phyloP scores from a whole-genome alignment of 2,797 vertebrate species.

The Syndactyla subalaris region DNA sequence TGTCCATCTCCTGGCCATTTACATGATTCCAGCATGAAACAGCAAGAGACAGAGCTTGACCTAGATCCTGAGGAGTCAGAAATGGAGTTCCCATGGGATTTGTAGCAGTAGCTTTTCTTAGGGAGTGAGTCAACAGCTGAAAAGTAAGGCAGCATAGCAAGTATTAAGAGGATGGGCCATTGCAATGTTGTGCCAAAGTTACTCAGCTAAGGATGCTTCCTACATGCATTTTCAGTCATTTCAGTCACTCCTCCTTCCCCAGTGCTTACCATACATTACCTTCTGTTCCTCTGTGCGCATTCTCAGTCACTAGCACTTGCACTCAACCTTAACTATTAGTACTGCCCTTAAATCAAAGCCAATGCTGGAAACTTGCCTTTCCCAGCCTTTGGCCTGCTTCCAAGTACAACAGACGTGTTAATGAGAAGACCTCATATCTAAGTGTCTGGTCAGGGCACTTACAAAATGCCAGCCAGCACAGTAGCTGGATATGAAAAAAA shows the following conservation, averaged over 20 bases:
- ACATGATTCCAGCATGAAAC: background rate
- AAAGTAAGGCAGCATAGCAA: background rate
- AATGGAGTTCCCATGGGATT: background rate
- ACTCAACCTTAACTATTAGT: background rate
- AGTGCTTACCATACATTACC: rapidly evolving
- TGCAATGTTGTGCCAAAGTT: background rate
- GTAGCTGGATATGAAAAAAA: constrained; percentile 52
- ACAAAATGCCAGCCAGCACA: constrained; percentile 62
- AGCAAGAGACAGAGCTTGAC: background rate
- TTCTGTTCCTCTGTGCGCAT: background rate
- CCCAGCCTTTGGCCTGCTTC: constrained; percentile 29
- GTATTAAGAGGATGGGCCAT: background rate
- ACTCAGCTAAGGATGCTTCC: background rate
- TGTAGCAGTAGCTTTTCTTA: constrained; percentile 27
- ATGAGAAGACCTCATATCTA: constrained; percentile 51
- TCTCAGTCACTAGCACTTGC: background rate
- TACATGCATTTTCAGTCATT: background rate
- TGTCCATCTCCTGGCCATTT: background rate
- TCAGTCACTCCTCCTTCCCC: background rate
- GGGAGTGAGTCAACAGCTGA: background rate
- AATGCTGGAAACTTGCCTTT: constrained; percentile 19
- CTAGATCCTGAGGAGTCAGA: background rate
- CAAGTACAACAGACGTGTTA: constrained; percentile 30
- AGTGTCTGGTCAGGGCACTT: constrained; percentile 27
- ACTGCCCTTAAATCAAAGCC: constrained; percentile 19